phyloP scores from a whole-genome alignment of 2,113 vertebrate genomes.

The Corythaeola cristata region DNA sequence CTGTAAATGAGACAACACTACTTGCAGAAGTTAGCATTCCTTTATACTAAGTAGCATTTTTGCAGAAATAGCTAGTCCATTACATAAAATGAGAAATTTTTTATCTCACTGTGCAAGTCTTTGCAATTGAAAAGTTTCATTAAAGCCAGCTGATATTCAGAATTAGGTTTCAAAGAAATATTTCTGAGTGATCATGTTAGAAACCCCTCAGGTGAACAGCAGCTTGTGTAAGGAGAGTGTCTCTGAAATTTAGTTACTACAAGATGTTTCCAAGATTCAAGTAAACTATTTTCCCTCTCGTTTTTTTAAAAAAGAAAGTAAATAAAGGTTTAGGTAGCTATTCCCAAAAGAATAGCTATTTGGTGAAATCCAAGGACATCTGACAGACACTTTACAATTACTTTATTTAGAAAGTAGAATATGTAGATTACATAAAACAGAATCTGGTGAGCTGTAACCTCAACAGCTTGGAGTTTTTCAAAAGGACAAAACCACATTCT shows the following conservation, averaged over 20 bases:
- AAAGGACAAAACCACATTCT: constrained; percentile 1
- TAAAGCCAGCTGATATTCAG: background rate
- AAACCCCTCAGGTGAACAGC: background rate
- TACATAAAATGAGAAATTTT: background rate
- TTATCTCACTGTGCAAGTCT: background rate
- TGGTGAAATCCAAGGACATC: background rate
- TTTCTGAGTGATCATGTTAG: background rate
- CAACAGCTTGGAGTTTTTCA: constrained; percentile 5
- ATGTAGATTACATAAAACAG: constrained; percentile 38
- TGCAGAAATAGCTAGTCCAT: background rate
- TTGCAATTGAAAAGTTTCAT: background rate
- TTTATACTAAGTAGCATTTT: background rate
- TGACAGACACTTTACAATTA: background rate
- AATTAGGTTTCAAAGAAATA: background rate
- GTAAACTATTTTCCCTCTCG: background rate
- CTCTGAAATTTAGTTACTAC: background rate
- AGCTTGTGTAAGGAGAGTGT: background rate
- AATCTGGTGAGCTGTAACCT: constrained; percentile 16
- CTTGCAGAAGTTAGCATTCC: background rate
- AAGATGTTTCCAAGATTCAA: background rate
- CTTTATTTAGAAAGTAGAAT: constrained; percentile 18
- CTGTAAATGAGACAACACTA: background rate
- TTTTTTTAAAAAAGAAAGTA: background rate
- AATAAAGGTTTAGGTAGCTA: background rate
- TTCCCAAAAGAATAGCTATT: background rate